phyloP scores from a whole-genome alignment of 2,113 vertebrate species.

The Mobula hypostoma region DNA sequence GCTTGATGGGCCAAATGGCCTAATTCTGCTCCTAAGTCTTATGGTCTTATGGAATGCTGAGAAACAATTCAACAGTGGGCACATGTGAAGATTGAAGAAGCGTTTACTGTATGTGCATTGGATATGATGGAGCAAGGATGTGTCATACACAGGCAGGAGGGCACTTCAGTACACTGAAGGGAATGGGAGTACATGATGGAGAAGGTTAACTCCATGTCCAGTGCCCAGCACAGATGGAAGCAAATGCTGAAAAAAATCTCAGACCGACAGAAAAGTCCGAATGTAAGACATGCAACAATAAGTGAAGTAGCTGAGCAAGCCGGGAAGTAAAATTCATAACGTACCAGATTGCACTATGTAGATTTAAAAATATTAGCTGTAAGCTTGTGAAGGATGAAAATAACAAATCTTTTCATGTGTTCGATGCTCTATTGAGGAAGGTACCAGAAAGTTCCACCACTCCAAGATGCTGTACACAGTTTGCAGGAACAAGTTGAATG shows the following conservation, averaged over 20 bases:
- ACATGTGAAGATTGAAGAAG: not conserved
- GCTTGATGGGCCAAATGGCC: no score
- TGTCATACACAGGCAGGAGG: not conserved
- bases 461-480: not conserved
- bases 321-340: not conserved
- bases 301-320: not conserved
- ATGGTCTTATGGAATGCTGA: not conserved
- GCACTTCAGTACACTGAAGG: not conserved
- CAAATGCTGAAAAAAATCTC: not conserved
- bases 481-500: not conserved
- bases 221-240: conserved; percentile 7
- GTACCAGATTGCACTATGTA: not conserved
- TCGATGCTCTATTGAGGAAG: not conserved
- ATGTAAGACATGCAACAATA: not conserved
- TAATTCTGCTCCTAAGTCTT: no score
- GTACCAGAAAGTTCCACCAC: not conserved
- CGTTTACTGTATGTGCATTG: not conserved
- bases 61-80: not conserved
- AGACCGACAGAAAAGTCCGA: not conserved
- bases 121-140: not conserved
- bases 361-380: conserved; percentile 3
- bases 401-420: not conserved
- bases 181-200: not conserved
- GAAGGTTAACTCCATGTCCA: not conserved
- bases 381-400: conserved; percentile 1